Base-by-base conservation (phyloP, 2,797 vertebrate genomes). In the Liasis olivaceus region DNA sequence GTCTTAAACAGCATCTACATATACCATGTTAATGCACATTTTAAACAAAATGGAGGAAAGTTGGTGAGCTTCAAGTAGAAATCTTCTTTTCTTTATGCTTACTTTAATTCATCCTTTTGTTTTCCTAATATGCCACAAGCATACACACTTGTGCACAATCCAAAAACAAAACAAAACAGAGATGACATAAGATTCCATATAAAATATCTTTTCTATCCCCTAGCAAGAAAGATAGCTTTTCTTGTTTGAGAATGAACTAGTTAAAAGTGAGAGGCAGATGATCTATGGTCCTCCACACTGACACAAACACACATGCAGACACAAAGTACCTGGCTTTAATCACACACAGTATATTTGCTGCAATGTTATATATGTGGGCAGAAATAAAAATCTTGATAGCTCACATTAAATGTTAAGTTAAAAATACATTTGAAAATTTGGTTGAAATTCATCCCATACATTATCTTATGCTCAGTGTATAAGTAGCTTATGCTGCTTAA, bases 201-300 rank as follows among this genome's bases (percentile, higher is more conserved):
- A 95, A 92, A 91, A 28, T 28, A 28, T 22, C 93, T 96, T 94
- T 92, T 95, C 96, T 95, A 96, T 95, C 96, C 96, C 94, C 77
- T 0, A 94, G 84, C 94, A 89, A 94, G 86, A 94, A 91, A 89
- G 85, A 93, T 95, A 96, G 60, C 56, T 31, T 95, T 96, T 69
- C 93, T 95, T 95, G 96, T 95, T 96, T 89, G 93, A 92, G 95
- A 93, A 95, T 95, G 85, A 66, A n/a, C 90, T 95, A 94, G 96
- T 95, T 96, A 92, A 97, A 96, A 96, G 96, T 95, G 95, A 94
- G 94, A 96, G 94, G 51, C 22, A 56, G 90, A 91, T 15, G 63
- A 94, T 94, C 95, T 95, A 85, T 93, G 95, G 93, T 89, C 95
- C 95, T 97, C 95, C 96, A 96, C 96, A 54, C 51, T 54, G 51